Conservation (phyloP, 2,797 vertebrate genomes). For the Fundulus diaphanus region DNA sequence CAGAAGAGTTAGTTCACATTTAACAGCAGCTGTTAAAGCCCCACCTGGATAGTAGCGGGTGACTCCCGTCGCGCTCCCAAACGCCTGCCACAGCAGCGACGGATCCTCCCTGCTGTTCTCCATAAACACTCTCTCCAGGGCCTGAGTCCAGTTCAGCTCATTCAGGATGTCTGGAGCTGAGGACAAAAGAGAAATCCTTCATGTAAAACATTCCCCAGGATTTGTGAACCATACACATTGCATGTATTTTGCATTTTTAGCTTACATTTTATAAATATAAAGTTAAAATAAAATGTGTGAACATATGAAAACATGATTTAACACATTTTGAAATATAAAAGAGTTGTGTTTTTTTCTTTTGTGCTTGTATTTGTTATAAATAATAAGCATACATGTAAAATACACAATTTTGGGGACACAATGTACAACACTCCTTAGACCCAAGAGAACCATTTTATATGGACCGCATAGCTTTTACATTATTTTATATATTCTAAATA, state of each 20-base stretch:
- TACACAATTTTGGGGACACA: background rate
- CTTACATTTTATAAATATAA: background rate
- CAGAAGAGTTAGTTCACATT: background rate
- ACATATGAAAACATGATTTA: background rate
- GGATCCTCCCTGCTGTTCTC: conserved; percentile 92
- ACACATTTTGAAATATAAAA: background rate
- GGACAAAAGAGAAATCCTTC: background rate
- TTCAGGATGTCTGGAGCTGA: conserved; percentile 94
- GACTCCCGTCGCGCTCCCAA: conserved; percentile 95
- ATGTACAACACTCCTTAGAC: background rate
- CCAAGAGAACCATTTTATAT: background rate
- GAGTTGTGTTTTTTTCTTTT: background rate
- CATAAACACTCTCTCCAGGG: conserved; percentile 93
- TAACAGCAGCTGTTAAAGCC: background rate
- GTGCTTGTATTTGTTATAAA: background rate
- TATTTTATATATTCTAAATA: background rate
- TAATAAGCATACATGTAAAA: background rate
- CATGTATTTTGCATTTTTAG: background rate
- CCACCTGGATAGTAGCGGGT: conserved; percentile 92
- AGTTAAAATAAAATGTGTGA: background rate
- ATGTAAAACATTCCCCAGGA: background rate
- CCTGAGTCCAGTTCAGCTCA: conserved; percentile 95
- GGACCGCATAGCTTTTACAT: background rate
- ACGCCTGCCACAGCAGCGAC: conserved; percentile 93
- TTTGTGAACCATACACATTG: background rate